Base-by-base conservation (phyloP, 2,888 invertebrate species). In the Noctua janthina region DNA sequence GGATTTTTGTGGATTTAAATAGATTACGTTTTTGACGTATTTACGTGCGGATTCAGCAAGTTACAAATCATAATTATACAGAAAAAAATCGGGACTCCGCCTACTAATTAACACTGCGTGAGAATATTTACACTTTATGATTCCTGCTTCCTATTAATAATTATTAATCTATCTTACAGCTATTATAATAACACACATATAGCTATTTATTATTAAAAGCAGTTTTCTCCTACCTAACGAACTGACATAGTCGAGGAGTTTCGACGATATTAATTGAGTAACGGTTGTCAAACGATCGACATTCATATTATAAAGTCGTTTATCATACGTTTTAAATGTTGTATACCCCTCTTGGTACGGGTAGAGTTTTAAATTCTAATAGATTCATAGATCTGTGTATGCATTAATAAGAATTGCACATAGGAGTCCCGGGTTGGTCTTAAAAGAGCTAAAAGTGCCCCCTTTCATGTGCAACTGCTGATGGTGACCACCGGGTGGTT, bases 221-320 rank as follows among this genome's bases (percentile, higher is more conserved):
- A 84, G 79, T 83, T 67, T 46, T 64, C 39, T 51, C 43, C 49
- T 84, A 87, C 46, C 56, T 84, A 87, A 84, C 70, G 85, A 84
- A 87, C 77, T 73, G 72, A 49, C 64, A 43, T 69, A 68, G 79
- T 76, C 73, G 80, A 72, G 43, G 59, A 80, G 84, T 80, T 85
- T 77, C 74, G 64, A 67, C 68, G 74, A 69, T 81, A 71, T 84
- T 86, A 87, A 87, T 86, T 87, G 85, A 87, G 70, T 87, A 86
- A 81, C 85, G 86, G 88, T 84, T 70, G 39, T 54, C 64, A 10
- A 75, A 79, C 75, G 59, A 81, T 78, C 78, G 10, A 76, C 81
- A 80, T 80, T 70, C n/a, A 66, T 75, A 64, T 29, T 77, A 59
- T 62, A 68, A 81, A 74, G 79, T 74, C n/a, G 67, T 75, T 77